Evolutionary conservation across 2,797 vertebrate species (phyloP), one percentile per base, ranked within the genome.

Genomic region (Valencia hispanica): DNA sequence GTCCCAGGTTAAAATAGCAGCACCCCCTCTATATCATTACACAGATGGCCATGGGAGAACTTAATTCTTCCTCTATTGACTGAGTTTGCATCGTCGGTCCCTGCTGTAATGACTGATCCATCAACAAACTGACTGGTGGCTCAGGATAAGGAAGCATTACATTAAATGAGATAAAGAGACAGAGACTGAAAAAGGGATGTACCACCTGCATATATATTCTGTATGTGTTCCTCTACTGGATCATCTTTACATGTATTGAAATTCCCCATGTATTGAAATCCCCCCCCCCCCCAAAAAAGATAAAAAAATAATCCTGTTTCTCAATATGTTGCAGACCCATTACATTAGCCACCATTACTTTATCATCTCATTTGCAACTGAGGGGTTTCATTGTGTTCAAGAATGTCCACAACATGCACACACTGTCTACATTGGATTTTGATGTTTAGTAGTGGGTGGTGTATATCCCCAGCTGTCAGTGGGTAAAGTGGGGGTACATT

Each of bases 21-120:
- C 84, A 84, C 85, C 88, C 83, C 83, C 73, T 84, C 86, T 79
- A 87, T 82, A 77, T 91, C 88, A 82, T 84, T 84, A 91, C 92
- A 88, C 94, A 94, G 93, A 94, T 94, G 94, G 94, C 88, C 88
- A 84, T 36, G 15, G 78, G 87, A 92, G 88, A 93, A 92, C 89
- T 92, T 94, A 93, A 95, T 93, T 94, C 93, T 89, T 86, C 80
- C 78, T 94, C 79, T 94, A 79, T 94, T 94, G 92, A 91, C 92
- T 91, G 81, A 87, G 90, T 92, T 91, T 89, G 84, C 77, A 83
- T 87, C 22, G 66, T 68, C 72, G 71, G 78, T 89, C 90, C 87
- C 91, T 73, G 88, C 84, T 90, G 91, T 88, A 89, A 88, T 86
- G 85, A 74, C 82, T 91, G 92, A 94, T 91, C 93, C 89, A 79